Conservation (phyloP, 2,797 vertebrate genomes). For the Manis pentadactyla region DNA sequence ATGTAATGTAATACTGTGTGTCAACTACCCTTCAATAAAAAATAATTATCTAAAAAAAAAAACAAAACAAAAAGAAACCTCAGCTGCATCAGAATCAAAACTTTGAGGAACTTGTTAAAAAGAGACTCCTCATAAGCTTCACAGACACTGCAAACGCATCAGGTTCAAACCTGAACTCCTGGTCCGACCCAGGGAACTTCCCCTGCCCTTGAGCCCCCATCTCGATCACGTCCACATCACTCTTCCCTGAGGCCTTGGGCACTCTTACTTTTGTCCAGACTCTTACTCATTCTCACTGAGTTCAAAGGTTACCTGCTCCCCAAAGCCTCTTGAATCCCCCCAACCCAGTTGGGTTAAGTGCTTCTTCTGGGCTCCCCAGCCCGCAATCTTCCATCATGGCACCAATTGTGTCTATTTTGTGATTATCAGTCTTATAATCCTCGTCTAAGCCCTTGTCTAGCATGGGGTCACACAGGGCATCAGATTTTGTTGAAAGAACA, state of each 20-base stretch:
- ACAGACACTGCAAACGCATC: not conserved
- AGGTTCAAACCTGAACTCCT: not conserved
- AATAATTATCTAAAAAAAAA: too few relatives aligned
- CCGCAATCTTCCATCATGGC: not conserved
- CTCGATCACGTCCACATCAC: not conserved
- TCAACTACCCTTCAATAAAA: too few relatives aligned
- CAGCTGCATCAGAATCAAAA: not conserved
- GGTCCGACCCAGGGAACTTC: not conserved
- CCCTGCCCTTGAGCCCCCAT: not conserved
- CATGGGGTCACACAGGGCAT: not conserved
- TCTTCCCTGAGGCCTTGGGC: not conserved
- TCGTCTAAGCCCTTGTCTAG: not conserved
- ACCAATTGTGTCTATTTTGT: not conserved
- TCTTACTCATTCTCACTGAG: not conserved
- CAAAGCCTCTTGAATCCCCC: not conserved
- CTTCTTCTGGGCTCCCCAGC: not conserved
- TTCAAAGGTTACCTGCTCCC: not conserved
- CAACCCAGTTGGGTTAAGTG: not conserved
- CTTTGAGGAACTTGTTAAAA: not conserved
- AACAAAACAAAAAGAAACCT: too few relatives aligned
- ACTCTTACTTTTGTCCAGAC: not conserved
- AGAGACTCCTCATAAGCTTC: not conserved
- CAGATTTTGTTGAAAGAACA: conserved; percentile 33
- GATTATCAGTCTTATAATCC: not conserved
- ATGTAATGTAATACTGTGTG: too few relatives aligned